Evolutionary conservation across 2,888 invertebrate species (phyloP).

Genomic region (Ditula angustiorana): DNA sequence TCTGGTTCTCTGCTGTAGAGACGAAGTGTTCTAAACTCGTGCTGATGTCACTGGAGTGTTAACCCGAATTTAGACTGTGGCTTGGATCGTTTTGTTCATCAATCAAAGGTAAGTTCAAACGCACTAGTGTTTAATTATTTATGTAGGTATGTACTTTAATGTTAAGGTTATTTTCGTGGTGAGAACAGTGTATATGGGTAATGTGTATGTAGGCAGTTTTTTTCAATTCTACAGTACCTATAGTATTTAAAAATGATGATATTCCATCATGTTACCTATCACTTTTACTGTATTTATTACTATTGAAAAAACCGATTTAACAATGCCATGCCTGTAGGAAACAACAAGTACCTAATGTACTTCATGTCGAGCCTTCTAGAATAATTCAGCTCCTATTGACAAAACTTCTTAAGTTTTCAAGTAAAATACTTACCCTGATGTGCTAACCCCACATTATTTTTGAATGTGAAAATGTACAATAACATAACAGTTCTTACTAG

Average conservation of each 20-base stretch:
- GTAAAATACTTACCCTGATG: not conserved
- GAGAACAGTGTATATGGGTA: not conserved
- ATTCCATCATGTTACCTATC: not conserved
- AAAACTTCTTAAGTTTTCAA: not conserved
- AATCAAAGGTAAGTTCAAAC: constrained; percentile 67
- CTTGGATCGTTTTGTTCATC: constrained; percentile 78
- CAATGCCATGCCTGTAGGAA: too few species aligned
- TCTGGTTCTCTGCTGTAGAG: constrained; percentile 66
- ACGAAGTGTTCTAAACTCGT: constrained; percentile 80
- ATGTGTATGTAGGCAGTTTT: not conserved
- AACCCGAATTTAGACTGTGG: constrained; percentile 77
- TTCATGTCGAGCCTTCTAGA: not conserved
- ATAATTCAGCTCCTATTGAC: not conserved
- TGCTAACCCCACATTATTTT: not conserved
- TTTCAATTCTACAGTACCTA: not conserved
- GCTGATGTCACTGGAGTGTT: constrained; percentile 80
- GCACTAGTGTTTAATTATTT: not conserved
- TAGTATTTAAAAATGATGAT: not conserved
- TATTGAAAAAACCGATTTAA: not conserved
- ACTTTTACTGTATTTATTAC: not conserved
- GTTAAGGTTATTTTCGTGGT: not conserved
- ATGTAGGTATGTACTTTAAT: not conserved
- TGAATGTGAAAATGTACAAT: not conserved
- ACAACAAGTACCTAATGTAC: too few species aligned
- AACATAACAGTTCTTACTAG: constrained; percentile 3